Conservation (phyloP, 2,113 vertebrate genomes). For the Puma concolor region DNA sequence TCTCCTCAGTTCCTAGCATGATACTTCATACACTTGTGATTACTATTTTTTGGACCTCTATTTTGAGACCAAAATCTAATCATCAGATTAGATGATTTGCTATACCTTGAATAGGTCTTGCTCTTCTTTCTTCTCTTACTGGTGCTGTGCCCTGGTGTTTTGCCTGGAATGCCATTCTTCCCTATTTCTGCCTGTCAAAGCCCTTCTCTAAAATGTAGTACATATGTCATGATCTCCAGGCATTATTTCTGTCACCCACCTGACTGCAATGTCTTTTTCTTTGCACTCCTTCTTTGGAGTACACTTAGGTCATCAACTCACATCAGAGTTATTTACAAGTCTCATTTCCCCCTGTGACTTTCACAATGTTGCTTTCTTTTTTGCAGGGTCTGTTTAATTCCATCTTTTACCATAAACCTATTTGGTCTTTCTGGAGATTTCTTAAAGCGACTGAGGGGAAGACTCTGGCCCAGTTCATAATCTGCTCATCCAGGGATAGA, state of each 20-base stretch:
- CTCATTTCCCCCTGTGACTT: conserved; percentile 29
- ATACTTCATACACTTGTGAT: background rate
- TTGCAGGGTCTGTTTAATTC: background rate
- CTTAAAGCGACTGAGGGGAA: background rate
- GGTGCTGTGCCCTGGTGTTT: background rate
- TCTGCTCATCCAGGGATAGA: background rate
- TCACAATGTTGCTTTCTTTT: background rate
- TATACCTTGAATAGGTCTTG: background rate
- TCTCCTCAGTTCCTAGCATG: background rate
- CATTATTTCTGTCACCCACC: background rate
- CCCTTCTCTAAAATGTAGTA: background rate
- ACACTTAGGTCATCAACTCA: background rate
- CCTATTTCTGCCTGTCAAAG: background rate
- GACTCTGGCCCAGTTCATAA: background rate
- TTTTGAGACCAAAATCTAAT: background rate
- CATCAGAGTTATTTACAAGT: conserved; percentile 9
- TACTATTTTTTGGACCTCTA: background rate
- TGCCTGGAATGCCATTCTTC: background rate
- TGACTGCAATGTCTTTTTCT: conserved; percentile 21
- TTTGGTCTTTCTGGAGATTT: background rate
- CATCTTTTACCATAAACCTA: background rate
- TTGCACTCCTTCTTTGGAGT: conserved; percentile 8
- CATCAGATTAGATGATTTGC: background rate
- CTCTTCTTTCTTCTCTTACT: background rate
- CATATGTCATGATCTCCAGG: background rate